These are phyloP conservation scores for Cheilosia soror DNA, from an alignment of 2,888 invertebrate genomes.

Conservation along the genomic window DNA sequence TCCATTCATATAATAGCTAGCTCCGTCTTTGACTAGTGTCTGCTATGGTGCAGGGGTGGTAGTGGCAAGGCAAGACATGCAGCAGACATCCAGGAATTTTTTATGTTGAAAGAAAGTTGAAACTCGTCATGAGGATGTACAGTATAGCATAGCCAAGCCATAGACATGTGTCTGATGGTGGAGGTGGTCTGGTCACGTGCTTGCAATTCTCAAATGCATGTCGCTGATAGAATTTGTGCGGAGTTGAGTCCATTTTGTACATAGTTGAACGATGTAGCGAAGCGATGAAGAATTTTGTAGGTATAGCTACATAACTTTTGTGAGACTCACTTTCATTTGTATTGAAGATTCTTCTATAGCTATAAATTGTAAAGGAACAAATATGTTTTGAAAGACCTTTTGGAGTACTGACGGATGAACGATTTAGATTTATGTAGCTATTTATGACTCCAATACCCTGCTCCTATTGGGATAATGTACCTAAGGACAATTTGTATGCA, in stretches of 20 bases:
- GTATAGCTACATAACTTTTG: background rate
- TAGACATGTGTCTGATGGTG: conserved; percentile 30
- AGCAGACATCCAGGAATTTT: conserved; percentile 11
- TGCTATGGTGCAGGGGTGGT: conserved; percentile 13
- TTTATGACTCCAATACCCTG: too few relatives aligned
- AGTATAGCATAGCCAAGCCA: background rate
- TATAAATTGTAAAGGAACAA: too few relatives aligned
- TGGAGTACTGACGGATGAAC: too few relatives aligned
- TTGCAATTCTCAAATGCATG: conserved; percentile 43
- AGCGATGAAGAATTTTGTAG: background rate
- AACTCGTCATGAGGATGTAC: conserved; percentile 23
- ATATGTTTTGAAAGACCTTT: too few relatives aligned
- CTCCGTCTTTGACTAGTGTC: conserved; percentile 1
- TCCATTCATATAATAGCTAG: conserved; percentile 7
- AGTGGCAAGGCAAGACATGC: conserved; percentile 28
- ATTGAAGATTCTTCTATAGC: background rate
- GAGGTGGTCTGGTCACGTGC: conserved; percentile 41
- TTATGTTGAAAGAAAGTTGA: conserved; percentile 17
- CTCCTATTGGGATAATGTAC: too few relatives aligned
- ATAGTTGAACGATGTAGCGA: background rate
- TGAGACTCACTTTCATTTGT: conserved; percentile 5
- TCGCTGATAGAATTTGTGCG: conserved; percentile 25
- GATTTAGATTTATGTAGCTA: too few relatives aligned
- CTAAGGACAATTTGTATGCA: too few relatives aligned
- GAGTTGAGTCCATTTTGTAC: conserved; percentile 28